phyloP scores from a whole-genome alignment of 2,888 invertebrate species.

The Aelia acuminata region DNA sequence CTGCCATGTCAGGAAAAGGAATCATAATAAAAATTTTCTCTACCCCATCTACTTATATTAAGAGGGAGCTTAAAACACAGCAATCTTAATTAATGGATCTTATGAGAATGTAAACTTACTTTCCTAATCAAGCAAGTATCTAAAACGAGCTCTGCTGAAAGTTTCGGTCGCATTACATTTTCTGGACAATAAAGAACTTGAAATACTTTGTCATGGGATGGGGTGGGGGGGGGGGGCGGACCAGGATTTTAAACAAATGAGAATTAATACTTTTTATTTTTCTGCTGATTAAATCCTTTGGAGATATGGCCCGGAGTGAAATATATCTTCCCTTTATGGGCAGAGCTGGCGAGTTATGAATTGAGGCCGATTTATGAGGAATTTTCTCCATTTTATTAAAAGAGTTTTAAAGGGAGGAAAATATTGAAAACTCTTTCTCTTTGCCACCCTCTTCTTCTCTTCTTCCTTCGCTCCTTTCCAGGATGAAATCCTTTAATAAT shows the following conservation, averaged over 20 bases:
- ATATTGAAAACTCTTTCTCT: conserved; percentile 47
- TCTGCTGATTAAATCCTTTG: conserved; percentile 4
- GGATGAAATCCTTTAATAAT: conserved; percentile 18
- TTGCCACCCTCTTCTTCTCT: not conserved
- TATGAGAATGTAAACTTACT: not conserved
- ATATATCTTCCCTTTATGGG: conserved; percentile 35
- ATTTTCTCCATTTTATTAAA: conserved; percentile 44
- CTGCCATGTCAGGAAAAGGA: too few relatives aligned
- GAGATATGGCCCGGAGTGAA: not conserved
- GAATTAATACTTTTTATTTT: conserved; percentile 9
- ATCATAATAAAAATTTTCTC: too few relatives aligned
- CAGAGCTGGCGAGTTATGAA: not conserved
- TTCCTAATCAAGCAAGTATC: not conserved
- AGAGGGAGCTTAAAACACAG: not conserved
- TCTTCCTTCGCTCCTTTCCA: not conserved
- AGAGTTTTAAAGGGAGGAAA: conserved; percentile 40
- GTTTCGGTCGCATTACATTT: not conserved
- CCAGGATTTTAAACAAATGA: not conserved
- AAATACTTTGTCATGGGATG: not conserved
- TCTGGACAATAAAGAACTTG: not conserved
- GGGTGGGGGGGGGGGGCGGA: not conserved
- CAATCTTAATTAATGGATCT: not conserved
- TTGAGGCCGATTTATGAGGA: conserved; percentile 35
- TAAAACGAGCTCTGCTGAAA: not conserved
- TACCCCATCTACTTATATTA: not conserved